phyloP scores from a whole-genome alignment of 2,797 vertebrate genomes.

The Paedocypris micromegethes region DNA sequence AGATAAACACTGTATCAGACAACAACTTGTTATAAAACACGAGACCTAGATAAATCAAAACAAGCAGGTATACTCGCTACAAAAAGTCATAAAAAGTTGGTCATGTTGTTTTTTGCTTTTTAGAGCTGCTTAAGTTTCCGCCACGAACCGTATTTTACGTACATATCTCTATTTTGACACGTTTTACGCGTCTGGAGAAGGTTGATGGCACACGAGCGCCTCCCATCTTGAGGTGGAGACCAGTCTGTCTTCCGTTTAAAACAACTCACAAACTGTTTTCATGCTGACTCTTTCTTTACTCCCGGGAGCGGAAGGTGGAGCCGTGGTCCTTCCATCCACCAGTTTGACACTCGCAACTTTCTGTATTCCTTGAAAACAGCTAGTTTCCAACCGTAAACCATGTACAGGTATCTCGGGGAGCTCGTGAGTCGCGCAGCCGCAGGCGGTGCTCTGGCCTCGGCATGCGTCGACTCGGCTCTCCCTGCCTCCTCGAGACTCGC shows the following conservation, averaged over 20 bases:
- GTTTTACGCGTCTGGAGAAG: neutral
- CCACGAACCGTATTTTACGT: too few relatives aligned
- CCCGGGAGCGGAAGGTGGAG: conserved; percentile 24
- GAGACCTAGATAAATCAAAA: too few relatives aligned
- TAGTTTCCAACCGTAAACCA: conserved; percentile 42
- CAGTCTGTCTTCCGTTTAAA: conserved; percentile 40
- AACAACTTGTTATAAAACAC: too few relatives aligned
- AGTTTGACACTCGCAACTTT: neutral
- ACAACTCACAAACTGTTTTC: conserved; percentile 25
- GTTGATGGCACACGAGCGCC: conserved; percentile 31
- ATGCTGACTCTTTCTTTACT: conserved; percentile 36
- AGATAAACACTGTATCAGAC: too few relatives aligned
- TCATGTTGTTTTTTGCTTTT: too few relatives aligned
- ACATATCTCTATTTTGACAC: too few relatives aligned
- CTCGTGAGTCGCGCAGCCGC: conserved; percentile 64
- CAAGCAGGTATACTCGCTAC: too few relatives aligned
- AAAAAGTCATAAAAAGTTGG: too few relatives aligned
- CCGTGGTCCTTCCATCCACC: conserved; percentile 18
- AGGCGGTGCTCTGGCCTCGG: conserved; percentile 57
- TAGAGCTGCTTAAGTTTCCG: too few relatives aligned
- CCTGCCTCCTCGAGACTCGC: conserved; percentile 59
- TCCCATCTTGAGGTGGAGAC: conserved; percentile 48
- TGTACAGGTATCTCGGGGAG: conserved; percentile 81
- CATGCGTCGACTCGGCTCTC: conserved; percentile 56
- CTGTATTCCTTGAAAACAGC: neutral